These are phyloP conservation scores for Lithodes maja DNA, from an alignment of 2,888 invertebrate genomes.

Conservation along the genomic window DNA sequence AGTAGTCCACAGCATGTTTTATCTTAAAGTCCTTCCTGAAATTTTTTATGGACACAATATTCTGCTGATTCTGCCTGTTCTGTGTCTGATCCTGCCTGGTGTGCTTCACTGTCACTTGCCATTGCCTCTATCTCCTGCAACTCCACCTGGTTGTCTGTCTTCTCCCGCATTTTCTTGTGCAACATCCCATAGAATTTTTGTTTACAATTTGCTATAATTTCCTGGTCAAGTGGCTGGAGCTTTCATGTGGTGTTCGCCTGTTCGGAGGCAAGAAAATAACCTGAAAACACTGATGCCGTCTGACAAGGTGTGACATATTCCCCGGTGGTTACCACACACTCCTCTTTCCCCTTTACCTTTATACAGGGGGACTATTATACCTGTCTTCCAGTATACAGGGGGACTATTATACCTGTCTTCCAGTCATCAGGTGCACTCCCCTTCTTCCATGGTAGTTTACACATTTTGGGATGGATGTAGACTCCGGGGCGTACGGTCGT, in stretches of 20 bases:
- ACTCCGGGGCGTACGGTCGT: no score
- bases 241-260: constrained; percentile 30
- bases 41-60: not conserved
- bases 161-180: not conserved
- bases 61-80: not conserved
- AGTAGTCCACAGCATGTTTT: constrained; percentile 12
- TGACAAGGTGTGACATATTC: no score
- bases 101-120: not conserved
- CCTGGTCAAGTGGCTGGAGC: constrained; percentile 48
- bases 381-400: no score
- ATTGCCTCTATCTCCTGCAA: not conserved
- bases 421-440: no score
- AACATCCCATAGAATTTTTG: not conserved
- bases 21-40: not conserved
- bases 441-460: no score
- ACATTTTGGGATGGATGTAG: no score
- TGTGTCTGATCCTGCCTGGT: not conserved
- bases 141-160: constrained; percentile 17
- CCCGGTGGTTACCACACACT: no score
- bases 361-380: no score
- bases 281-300: not conserved
- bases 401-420: no score
- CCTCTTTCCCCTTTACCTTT: no score
- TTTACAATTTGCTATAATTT: not conserved
- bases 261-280: constrained; percentile 14